Base-by-base conservation (phyloP, 2,113 vertebrate genomes). In the Nerophis lumbriciformis region DNA sequence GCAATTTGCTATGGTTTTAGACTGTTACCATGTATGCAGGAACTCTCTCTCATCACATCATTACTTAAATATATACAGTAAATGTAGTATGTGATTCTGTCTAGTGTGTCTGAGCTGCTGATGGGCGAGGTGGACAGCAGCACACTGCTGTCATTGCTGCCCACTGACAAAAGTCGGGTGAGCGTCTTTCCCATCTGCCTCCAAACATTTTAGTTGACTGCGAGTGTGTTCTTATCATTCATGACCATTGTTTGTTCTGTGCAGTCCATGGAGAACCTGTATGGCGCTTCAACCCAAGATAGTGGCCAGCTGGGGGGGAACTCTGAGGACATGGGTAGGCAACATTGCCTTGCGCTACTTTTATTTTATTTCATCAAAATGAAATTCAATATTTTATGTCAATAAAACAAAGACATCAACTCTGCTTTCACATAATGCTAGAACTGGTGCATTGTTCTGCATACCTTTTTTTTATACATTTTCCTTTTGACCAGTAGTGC, bases 121-220 rank as follows among this genome's bases (percentile, higher is more conserved):
- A 94, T 97, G 94, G 97, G 97, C 0, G 97, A 99, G 70, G 93
- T 96, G 82, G 96, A 99, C 88, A 95, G 93, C 85, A 99, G 92
- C 81, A 97, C 94, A 0, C 79, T 99, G 69, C 91, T 99, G 71
- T 95, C 95, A 0, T 88, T 96, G 72, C 89, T 94, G 16, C 95
- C 89, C 1, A 92, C 93, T 0, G 95, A 98, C 81, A 93, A 92
- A 67, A 93, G 90, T 87, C 92, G 95, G 92, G 97, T 99, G 80
- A 90, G 93, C 1, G 35, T 9, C 49, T 36, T 9, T 4, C 16
- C 19, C 6, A 8, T 48, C 35, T 6, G 21, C 38, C 55, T 59
- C 16, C 5, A 28, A 19, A 42, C 5, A 14, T 45, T 16, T 13
- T 6, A 16, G 8, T 14, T 9, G 7, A 48, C 7, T 48, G 1